These are phyloP conservation scores for Germaria angustata DNA, from an alignment of 2,888 invertebrate genomes.

Conservation along the genomic window DNA sequence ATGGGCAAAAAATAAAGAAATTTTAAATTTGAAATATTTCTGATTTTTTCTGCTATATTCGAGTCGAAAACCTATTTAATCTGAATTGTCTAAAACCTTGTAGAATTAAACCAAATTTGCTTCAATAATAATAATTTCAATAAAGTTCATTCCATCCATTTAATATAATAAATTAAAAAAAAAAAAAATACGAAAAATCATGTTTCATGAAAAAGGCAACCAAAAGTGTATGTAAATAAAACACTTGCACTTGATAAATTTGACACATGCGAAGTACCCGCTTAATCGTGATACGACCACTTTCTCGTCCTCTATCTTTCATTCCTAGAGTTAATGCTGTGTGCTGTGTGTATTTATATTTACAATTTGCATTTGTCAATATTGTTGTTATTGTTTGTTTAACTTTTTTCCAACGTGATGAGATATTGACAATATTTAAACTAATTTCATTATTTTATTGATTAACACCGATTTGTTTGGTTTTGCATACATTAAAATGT, in stretches of 20 bases:
- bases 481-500: constrained; percentile 22
- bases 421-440: constrained; percentile 57
- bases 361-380: constrained; percentile 22
- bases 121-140: neutral
- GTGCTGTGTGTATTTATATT: neutral
- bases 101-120: neutral
- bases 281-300: neutral
- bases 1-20: too few relatives aligned
- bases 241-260: constrained; percentile 62
- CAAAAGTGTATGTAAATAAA: constrained; percentile 57
- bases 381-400: constrained; percentile 36
- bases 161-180: neutral
- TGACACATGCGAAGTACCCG: constrained; percentile 34
- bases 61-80: too few relatives aligned
- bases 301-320: neutral
- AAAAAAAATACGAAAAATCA: neutral
- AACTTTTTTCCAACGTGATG: constrained; percentile 50
- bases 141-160: neutral
- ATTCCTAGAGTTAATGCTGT: neutral
- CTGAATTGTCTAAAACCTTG: too few relatives aligned
- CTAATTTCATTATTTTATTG: constrained; percentile 55
- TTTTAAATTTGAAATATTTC: too few relatives aligned
- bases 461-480: constrained; percentile 50
- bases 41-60: too few relatives aligned
- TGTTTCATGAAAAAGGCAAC: constrained; percentile 23